A percentile compares a stretch with the other conserved stretches of the same genome.
phyloP scores from a whole-genome alignment of 1,140 invertebrate species.

The Dreissena polymorpha region DNA sequence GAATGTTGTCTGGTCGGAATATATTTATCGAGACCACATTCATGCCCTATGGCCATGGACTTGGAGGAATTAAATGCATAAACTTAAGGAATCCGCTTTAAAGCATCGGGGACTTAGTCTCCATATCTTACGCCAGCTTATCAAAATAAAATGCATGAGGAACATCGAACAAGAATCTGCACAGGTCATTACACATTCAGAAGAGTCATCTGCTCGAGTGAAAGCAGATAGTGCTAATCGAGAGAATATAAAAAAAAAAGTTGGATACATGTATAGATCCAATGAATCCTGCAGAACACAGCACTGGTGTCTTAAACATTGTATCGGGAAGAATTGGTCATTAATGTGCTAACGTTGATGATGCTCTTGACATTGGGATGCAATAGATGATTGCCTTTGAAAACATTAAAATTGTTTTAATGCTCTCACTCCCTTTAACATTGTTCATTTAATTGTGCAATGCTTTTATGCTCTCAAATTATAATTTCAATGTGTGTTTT shows the following conservation, averaged over 20 bases:
- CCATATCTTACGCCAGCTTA: slow-evolving; percentile 41
- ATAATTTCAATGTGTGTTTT: too few relatives aligned
- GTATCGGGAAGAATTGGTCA: slow-evolving; percentile 1
- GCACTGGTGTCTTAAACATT: too few relatives aligned
- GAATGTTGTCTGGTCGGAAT: slow-evolving; percentile 58
- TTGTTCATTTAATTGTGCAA: too few relatives aligned
- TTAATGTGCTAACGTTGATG: not conserved
- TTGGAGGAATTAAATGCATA: slow-evolving; percentile 48
- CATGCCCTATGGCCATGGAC: slow-evolving; percentile 61
- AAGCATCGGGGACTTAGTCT: slow-evolving; percentile 54
- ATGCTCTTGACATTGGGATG: not conserved
- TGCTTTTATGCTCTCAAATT: too few relatives aligned
- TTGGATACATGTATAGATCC: slow-evolving; percentile 14
- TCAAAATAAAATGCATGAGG: not conserved
- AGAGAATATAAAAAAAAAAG: slow-evolving; percentile 3
- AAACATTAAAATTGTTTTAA: too few relatives aligned
- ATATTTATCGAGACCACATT: slow-evolving; percentile 62
- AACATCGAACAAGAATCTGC: not conserved
- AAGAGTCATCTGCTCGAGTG: too few relatives aligned
- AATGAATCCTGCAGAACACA: slow-evolving; percentile 35
- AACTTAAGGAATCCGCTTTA: slow-evolving; percentile 40
- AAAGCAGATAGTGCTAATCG: not conserved
- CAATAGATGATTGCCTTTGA: slow-evolving; percentile 1
- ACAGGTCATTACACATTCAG: slow-evolving; percentile 11
- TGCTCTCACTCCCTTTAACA: too few relatives aligned